Percentiles rank a stretch among this genome's conserved stretches.
phyloP scores from a whole-genome alignment of 2,888 invertebrate genomes.

The Silvanus unidentatus region DNA sequence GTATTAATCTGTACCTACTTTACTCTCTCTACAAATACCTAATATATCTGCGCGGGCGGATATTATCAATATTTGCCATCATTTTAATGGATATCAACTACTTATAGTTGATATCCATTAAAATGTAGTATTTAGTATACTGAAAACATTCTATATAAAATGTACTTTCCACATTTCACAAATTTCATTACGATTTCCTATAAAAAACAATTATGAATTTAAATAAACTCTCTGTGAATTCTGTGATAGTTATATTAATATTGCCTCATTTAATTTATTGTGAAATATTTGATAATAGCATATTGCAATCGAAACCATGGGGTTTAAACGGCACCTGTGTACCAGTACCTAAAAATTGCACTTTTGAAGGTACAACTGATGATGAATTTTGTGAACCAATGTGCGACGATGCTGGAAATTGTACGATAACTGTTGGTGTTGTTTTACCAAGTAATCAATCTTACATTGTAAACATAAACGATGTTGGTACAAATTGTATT shows the following conservation, averaged over 20 bases:
- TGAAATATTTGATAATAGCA: constrained; percentile 23
- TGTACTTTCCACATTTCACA: constrained; percentile 21
- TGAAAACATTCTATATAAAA: constrained; percentile 29
- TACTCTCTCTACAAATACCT: too few species aligned
- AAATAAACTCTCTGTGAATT: too few species aligned
- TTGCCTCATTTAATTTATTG: constrained; percentile 6
- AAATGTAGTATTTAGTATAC: constrained; percentile 28
- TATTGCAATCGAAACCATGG: constrained; percentile 24
- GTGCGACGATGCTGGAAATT: constrained; percentile 46
- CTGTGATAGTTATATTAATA: too few species aligned
- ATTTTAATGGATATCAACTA: constrained; percentile 27
- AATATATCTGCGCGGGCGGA: constrained; percentile 36
- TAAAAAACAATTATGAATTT: constrained; percentile 8
- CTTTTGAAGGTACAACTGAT: constrained; percentile 9
- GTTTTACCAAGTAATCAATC: constrained; percentile 56
- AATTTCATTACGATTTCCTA: constrained; percentile 9
- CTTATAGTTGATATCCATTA: too few species aligned
- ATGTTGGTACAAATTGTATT: background rate
- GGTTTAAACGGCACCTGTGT: constrained; percentile 17
- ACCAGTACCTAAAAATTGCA: constrained; percentile 10
- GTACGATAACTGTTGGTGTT: constrained; percentile 60
- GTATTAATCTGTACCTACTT: constrained; percentile 25
- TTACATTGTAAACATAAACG: constrained; percentile 49
- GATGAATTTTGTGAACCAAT: constrained; percentile 13
- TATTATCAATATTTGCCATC: constrained; percentile 41